Conservation (phyloP, 2,113 vertebrate genomes). For the Equus przewalskii region DNA sequence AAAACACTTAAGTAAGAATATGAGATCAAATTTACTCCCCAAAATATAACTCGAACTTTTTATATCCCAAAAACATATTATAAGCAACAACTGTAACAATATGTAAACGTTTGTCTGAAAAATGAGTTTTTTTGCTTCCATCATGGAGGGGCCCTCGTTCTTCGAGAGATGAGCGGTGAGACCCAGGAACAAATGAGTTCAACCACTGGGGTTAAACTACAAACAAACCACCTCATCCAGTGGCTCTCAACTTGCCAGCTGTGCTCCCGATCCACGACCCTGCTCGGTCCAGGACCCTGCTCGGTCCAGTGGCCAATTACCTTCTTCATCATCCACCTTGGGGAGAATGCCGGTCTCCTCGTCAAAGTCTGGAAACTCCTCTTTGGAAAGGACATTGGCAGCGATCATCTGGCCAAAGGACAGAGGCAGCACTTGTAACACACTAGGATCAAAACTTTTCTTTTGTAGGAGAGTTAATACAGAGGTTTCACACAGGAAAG, state of each 20-base stretch:
- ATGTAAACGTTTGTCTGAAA: neutral
- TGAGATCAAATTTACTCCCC: neutral
- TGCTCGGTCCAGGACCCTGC: neutral
- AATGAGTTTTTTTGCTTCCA: neutral
- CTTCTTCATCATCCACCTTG: slow-evolving; percentile 99
- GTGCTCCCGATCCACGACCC: neutral
- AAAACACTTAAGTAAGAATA: slow-evolving; percentile 15
- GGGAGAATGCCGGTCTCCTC: slow-evolving; percentile 99
- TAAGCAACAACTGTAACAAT: neutral
- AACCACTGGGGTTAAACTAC: neutral
- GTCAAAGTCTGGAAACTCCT: slow-evolving; percentile 99
- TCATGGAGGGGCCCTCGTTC: neutral
- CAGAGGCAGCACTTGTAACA: neutral
- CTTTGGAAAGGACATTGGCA: slow-evolving; percentile 98
- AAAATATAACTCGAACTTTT: neutral
- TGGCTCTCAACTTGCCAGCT: neutral
- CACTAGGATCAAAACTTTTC: neutral
- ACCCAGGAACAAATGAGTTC: neutral
- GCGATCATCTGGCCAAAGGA: slow-evolving; percentile 95
- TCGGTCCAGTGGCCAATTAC: slow-evolving; percentile 82
- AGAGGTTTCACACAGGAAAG: neutral
- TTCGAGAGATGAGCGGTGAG: neutral
- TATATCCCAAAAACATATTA: neutral
- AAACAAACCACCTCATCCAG: neutral
- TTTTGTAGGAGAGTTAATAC: neutral